Conservation (phyloP, 2,888 invertebrate species). For the Drosophila basisetae region DNA sequence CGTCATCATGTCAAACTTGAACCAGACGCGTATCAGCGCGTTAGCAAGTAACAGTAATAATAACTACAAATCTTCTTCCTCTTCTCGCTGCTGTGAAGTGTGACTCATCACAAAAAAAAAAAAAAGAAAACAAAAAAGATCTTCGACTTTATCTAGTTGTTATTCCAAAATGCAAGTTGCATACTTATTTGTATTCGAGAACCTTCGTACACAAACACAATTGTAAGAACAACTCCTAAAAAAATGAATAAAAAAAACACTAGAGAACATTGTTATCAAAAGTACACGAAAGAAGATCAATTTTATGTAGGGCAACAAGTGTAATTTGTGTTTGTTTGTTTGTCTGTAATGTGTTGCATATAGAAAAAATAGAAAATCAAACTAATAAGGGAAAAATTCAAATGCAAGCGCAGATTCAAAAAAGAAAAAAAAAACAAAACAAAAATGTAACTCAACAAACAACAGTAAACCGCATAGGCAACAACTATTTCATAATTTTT, state of each 20-base stretch:
- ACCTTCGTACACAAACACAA: slow-evolving; percentile 20
- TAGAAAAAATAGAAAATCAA: slow-evolving; percentile 39
- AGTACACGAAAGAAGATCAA: slow-evolving; percentile 46
- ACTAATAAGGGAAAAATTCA: slow-evolving; percentile 29
- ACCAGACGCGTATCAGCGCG: slow-evolving; percentile 71
- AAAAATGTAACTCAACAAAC: slow-evolving; percentile 19
- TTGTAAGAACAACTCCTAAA: slow-evolving; percentile 12
- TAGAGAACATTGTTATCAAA: slow-evolving; percentile 49
- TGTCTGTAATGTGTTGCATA: slow-evolving; percentile 69
- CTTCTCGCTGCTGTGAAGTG: slow-evolving; percentile 17
- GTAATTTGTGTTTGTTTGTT: slow-evolving; percentile 71
- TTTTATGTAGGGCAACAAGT: slow-evolving; percentile 65
- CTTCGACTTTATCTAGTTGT: slow-evolving; percentile 25
- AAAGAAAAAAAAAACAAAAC: slow-evolving; percentile 11
- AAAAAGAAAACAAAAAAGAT: neutral
- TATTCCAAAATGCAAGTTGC: slow-evolving; percentile 44
- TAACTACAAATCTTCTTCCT: slow-evolving; percentile 13
- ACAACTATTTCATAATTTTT: slow-evolving; percentile 70
- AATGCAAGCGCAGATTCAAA: slow-evolving; percentile 30
- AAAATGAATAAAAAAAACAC: slow-evolving; percentile 21
- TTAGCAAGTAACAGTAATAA: slow-evolving; percentile 58
- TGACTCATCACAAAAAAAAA: slow-evolving; percentile 12
- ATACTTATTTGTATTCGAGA: slow-evolving; percentile 36
- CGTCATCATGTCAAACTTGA: slow-evolving; percentile 38
- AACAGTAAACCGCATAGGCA: slow-evolving; percentile 25